Percentiles rank a stretch among this genome's conserved stretches.
These are phyloP conservation scores for Lasioglossum malachurum DNA, from an alignment of 2,888 invertebrate species.

Conservation along the genomic window DNA sequence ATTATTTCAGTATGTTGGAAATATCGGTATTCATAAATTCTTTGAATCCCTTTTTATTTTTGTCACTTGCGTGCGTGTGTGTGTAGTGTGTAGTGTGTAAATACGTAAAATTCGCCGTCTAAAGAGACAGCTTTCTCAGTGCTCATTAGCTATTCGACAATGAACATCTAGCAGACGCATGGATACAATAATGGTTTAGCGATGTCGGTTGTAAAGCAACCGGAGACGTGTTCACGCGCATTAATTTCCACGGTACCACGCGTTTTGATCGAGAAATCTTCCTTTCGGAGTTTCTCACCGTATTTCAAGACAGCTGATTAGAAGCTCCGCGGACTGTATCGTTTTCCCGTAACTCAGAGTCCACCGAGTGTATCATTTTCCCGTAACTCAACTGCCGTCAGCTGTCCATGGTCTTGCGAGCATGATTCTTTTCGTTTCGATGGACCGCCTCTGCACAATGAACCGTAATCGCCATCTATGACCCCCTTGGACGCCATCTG, in stretches of 20 bases:
- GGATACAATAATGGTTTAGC: neutral
- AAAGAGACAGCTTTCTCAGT: neutral
- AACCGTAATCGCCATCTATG: neutral
- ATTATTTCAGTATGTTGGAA: neutral
- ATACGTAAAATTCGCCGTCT: neutral
- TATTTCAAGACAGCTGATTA: slow-evolving; percentile 19
- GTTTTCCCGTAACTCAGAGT: slow-evolving; percentile 26
- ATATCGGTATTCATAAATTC: neutral
- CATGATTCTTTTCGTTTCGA: neutral
- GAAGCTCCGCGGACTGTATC: slow-evolving; percentile 17
- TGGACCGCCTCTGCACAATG: neutral
- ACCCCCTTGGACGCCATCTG: neutral
- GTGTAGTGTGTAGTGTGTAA: no score
- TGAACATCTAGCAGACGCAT: neutral
- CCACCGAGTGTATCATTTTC: slow-evolving; percentile 21
- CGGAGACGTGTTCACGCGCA: neutral
- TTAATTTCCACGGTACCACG: slow-evolving; percentile 14
- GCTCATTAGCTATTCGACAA: neutral
- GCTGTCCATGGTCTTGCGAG: neutral
- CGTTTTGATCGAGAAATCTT: slow-evolving; percentile 2
- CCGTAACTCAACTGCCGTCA: slow-evolving; percentile 13
- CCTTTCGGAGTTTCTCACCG: slow-evolving; percentile 11
- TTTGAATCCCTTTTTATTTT: neutral
- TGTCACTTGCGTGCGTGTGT: neutral
- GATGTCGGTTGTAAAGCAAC: neutral